A percentile compares a stretch with the other conserved stretches of the same genome.
These are phyloP conservation scores for Excalfactoria chinensis DNA, from an alignment of 2,113 vertebrate genomes.

Conservation along the genomic window DNA sequence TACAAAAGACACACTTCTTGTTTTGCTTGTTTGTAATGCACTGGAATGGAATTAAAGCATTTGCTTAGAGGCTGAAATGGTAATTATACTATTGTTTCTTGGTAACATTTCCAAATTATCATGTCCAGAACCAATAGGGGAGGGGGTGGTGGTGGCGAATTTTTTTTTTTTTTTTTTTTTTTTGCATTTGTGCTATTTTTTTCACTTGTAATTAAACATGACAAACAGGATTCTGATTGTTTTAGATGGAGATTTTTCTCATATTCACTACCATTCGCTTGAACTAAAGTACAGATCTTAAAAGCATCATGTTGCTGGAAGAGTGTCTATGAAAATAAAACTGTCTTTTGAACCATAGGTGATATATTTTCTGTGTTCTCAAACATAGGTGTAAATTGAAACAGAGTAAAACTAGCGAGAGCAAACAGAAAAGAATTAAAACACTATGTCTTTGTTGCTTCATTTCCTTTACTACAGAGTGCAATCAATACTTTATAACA, in stretches of 20 bases:
- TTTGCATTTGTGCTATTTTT: background rate
- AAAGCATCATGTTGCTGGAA: constrained; percentile 63
- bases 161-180: background rate
- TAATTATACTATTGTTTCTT: constrained; percentile 31
- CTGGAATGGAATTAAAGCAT: constrained; percentile 14
- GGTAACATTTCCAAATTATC: background rate
- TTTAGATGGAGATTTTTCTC: constrained; percentile 26
- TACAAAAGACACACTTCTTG: background rate
- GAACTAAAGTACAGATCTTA: constrained; percentile 51
- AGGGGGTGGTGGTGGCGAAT: too few relatives aligned
- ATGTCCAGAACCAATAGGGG: background rate
- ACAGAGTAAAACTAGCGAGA: constrained; percentile 77
- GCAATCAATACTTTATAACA: constrained; percentile 84
- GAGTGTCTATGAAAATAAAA: constrained; percentile 65
- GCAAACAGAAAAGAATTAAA: constrained; percentile 80
- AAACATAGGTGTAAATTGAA: constrained; percentile 80
- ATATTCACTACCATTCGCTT: constrained; percentile 19
- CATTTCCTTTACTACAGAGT: constrained; percentile 79
- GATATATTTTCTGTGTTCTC: constrained; percentile 74
- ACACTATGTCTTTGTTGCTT: constrained; percentile 77
- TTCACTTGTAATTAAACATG: background rate
- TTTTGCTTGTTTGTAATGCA: background rate
- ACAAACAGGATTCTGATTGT: constrained; percentile 42
- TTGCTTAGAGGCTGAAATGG: constrained; percentile 10
- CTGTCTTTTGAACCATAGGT: constrained; percentile 44